These are phyloP conservation scores for Neodiprion fabricii DNA, from an alignment of 1,140 invertebrate genomes.

Conservation along the genomic window DNA sequence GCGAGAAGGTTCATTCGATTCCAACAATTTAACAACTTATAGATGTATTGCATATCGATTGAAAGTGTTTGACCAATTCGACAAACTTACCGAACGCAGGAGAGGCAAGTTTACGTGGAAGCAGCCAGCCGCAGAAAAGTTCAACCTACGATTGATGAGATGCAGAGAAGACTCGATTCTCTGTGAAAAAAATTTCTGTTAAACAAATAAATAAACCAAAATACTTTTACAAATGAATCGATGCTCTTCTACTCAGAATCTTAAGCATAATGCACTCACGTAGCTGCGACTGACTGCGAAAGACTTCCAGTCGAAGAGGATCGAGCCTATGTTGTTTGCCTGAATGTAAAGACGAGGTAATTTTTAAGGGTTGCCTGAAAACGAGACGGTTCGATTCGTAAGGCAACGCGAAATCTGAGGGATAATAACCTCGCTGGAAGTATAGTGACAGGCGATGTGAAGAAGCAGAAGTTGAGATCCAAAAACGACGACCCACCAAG, in stretches of 20 bases:
- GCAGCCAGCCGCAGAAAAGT: slow-evolving; percentile 52
- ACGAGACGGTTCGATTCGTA: neutral
- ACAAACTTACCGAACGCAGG: slow-evolving; percentile 48
- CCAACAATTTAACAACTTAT: neutral
- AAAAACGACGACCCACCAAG: slow-evolving; percentile 40
- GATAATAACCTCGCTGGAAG: slow-evolving; percentile 39
- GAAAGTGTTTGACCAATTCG: neutral
- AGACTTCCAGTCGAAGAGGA: slow-evolving; percentile 42
- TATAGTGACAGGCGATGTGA: slow-evolving; percentile 42
- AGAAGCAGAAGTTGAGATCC: slow-evolving; percentile 42
- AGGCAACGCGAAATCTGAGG: neutral
- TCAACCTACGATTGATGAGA: slow-evolving; percentile 46
- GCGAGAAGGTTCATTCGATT: neutral
- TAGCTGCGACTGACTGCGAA: slow-evolving; percentile 17
- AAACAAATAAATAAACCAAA: neutral
- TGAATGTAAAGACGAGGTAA: slow-evolving; percentile 32
- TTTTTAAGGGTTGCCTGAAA: neutral
- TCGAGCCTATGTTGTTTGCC: slow-evolving; percentile 44
- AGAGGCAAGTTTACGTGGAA: slow-evolving; percentile 52
- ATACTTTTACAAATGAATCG: neutral
- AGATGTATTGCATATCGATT: slow-evolving; percentile 15
- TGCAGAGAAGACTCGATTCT: slow-evolving; percentile 42
- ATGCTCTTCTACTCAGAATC: neutral
- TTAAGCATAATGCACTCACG: slow-evolving; percentile 30
- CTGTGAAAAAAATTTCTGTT: neutral